Evolutionary conservation across 2,797 vertebrate species (phyloP).

Genomic region (Corythornis leucogaster): DNA sequence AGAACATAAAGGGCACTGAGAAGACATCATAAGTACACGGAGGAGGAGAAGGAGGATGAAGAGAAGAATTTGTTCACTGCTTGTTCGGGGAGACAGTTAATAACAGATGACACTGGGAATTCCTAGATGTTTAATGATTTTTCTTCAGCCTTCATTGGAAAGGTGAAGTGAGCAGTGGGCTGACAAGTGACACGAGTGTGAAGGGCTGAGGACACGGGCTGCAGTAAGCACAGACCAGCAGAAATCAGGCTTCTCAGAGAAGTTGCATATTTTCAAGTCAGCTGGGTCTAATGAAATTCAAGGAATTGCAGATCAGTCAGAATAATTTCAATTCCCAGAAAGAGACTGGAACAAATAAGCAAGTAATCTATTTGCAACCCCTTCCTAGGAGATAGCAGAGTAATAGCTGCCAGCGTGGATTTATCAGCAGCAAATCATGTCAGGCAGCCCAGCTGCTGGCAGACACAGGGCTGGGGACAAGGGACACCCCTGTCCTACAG

Average conservation of each 20-base stretch:
- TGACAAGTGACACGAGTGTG: neutral
- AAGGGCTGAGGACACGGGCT: neutral
- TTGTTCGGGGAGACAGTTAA: neutral
- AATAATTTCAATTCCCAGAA: constrained; percentile 54
- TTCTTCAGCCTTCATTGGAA: neutral
- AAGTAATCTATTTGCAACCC: constrained; percentile 41
- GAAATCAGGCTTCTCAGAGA: neutral
- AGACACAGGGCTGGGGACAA: neutral
- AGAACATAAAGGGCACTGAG: neutral
- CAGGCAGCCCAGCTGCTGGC: neutral
- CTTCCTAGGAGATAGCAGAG: constrained; percentile 26
- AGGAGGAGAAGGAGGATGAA: neutral
- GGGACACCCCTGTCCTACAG: neutral
- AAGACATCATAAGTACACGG: neutral
- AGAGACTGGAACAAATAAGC: constrained; percentile 59
- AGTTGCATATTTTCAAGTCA: constrained; percentile 21
- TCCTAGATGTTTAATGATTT: constrained; percentile 7
- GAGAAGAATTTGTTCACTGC: neutral
- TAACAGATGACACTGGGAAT: neutral
- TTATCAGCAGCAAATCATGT: neutral
- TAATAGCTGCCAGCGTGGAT: neutral
- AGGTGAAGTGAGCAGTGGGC: neutral
- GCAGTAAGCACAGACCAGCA: neutral
- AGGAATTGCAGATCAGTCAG: constrained; percentile 34
- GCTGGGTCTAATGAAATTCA: constrained; percentile 32